Percentiles rank a stretch among this genome's conserved stretches.
These are phyloP conservation scores for Eunapius fragilis DNA, from an alignment of 37 sponge, comb jelly and placozoan species.

Conservation along the genomic window DNA sequence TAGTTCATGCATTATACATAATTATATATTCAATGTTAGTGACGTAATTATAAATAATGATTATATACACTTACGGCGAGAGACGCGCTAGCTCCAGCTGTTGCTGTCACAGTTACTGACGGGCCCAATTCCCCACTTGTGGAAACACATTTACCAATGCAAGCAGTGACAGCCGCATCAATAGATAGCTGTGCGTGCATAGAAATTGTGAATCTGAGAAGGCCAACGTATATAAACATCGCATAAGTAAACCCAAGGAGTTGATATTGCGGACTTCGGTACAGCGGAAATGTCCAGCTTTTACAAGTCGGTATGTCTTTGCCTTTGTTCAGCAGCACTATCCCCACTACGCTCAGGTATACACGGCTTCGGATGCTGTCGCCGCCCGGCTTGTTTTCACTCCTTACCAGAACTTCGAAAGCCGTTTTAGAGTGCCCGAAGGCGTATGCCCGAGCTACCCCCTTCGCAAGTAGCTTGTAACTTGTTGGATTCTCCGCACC, in stretches of 20 bases:
- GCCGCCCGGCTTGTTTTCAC: background rate
- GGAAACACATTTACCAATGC: background rate
- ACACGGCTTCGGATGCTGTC: background rate
- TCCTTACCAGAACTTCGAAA: background rate
- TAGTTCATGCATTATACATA: no score
- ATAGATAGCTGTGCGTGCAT: background rate
- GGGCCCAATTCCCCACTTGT: background rate
- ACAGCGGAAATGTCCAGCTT: background rate
- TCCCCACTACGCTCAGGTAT: background rate
- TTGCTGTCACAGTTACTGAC: background rate
- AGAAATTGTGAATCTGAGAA: background rate
- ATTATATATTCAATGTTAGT: no score
- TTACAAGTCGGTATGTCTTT: background rate
- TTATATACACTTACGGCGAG: background rate
- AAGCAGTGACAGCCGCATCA: background rate
- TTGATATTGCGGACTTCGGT: background rate
- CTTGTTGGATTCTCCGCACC: background rate
- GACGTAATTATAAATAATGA: no score
- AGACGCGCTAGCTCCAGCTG: background rate
- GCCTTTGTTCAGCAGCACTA: background rate
- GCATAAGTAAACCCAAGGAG: background rate
- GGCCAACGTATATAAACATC: background rate
- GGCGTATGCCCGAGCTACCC: conserved; percentile 32
- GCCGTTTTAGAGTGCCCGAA: conserved; percentile 38
- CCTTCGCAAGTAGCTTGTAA: conserved; percentile 44